Conservation (phyloP, 2,797 vertebrate genomes). For the Trachurus trachurus region DNA sequence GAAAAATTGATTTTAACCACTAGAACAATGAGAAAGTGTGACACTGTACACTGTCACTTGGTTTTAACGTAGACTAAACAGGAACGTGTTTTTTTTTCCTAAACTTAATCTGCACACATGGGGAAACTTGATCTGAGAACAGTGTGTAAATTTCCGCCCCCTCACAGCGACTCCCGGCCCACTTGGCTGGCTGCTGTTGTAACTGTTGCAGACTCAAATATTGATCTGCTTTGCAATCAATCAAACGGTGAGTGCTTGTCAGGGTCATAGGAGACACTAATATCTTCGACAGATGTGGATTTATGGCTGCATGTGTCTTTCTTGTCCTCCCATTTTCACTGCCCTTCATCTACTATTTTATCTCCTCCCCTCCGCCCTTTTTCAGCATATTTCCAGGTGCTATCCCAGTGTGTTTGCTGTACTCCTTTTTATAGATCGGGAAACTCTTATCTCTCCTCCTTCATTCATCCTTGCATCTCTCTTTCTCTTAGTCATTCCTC, state of each 20-base stretch:
- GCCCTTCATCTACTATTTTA: conserved; percentile 23
- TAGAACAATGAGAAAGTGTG: background rate
- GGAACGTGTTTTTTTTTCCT: background rate
- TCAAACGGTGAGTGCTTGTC: conserved; percentile 56
- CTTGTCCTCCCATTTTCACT: conserved; percentile 34
- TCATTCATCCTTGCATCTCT: conserved; percentile 31
- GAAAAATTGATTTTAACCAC: background rate
- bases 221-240: conserved; percentile 67
- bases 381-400: conserved; percentile 7
- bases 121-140: conserved; percentile 13
- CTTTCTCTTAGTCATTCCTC: background rate
- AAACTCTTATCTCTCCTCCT: background rate
- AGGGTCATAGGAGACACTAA: conserved; percentile 67
- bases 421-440: conserved; percentile 10
- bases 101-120: background rate
- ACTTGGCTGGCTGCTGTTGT: conserved; percentile 32
- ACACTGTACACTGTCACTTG: background rate
- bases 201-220: conserved; percentile 49
- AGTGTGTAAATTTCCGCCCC: conserved; percentile 19
- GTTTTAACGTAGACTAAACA: background rate
- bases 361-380: background rate
- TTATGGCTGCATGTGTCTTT: conserved; percentile 46
- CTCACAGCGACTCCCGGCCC: conserved; percentile 7
- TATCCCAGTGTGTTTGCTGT: conserved; percentile 3
- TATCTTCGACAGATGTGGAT: conserved; percentile 59